These are phyloP conservation scores for Gavialis gangeticus DNA, from an alignment of 2,113 vertebrate species.

Conservation along the genomic window DNA sequence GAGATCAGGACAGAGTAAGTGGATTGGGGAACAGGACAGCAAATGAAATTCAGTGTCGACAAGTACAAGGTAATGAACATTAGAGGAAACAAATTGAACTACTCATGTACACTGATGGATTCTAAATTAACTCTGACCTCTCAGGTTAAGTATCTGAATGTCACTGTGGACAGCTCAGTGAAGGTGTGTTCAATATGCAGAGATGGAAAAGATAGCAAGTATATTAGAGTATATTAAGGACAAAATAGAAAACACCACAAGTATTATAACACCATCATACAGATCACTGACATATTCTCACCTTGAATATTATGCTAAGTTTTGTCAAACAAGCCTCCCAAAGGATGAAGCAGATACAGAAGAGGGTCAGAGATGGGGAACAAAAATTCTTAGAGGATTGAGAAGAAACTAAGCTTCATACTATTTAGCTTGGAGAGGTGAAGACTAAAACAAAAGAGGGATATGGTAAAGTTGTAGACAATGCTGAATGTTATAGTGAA, in stretches of 20 bases:
- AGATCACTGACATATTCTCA: slow-evolving; percentile 2
- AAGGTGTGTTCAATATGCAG: fast-evolving
- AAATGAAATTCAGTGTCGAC: slow-evolving; percentile 27
- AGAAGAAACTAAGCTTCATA: background rate
- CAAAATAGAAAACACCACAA: slow-evolving; percentile 9
- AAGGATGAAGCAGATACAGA: background rate
- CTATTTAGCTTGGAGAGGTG: background rate
- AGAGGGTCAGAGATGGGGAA: background rate
- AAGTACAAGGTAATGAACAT: slow-evolving; percentile 38
- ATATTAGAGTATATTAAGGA: background rate
- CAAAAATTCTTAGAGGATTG: background rate
- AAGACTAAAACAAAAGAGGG: background rate
- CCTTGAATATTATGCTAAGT: fast-evolving
- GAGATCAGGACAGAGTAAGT: background rate
- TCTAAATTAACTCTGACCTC: slow-evolving; percentile 25
- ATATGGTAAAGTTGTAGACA: background rate
- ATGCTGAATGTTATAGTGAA: background rate
- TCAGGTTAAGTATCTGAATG: background rate
- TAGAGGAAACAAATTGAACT: slow-evolving; percentile 45
- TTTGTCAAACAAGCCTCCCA: background rate
- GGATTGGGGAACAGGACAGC: background rate
- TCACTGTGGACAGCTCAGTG: background rate
- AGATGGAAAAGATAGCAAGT: background rate
- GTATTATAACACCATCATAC: fast-evolving
- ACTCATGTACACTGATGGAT: slow-evolving; percentile 9